Evolutionary conservation across 2,888 invertebrate species (phyloP), one percentile per base, ranked within the genome.

Genomic region (Lepetodrilus schrolli): DNA sequence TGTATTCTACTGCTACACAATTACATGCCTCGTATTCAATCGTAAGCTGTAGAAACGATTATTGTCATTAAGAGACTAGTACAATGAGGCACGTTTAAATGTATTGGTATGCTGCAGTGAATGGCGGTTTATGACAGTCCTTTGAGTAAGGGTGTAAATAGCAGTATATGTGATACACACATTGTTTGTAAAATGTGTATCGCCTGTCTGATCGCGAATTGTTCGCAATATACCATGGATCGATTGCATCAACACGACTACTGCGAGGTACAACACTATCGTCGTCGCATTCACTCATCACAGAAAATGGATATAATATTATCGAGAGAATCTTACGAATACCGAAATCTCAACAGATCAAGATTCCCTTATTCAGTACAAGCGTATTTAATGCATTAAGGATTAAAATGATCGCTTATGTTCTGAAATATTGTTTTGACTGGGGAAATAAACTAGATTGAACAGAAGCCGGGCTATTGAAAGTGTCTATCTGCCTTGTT

Each of bases 381-480:
- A 58, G 58, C 58, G 58, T 34, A 30, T 13, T 30, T 26, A 21
- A 58, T 58, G 34, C 58, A 58, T 30, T 58, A 30, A 26, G 34
- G 26, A 26, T 58, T 7, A 13, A 23, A 58, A 30, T 30, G 58
- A 58, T 26, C 34, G 58, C 58, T 47, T 38, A 47, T 10, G 47
- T n/a, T 68, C 47, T 68, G 47, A 68, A 68, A 43, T 43, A 47
- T 48, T 50, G 70, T 70, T 50, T 70, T 70, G 70, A 70, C 49
- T 49, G 70, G 69, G 23, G 26, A 70, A 23, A 48, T 70, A 36
- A 49, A 34, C 34, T 23, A 70, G 20, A 49, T 49, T 34, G 34
- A 20, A 49, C 36, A 50, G 70, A 37, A 66, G 66, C 43, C 30
- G 58, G 30, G 13, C 26, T 58, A 58, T 58, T 30, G 58, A 58